These are phyloP conservation scores for Cabera pusaria DNA, from an alignment of 2,888 invertebrate genomes.

Conservation along the genomic window DNA sequence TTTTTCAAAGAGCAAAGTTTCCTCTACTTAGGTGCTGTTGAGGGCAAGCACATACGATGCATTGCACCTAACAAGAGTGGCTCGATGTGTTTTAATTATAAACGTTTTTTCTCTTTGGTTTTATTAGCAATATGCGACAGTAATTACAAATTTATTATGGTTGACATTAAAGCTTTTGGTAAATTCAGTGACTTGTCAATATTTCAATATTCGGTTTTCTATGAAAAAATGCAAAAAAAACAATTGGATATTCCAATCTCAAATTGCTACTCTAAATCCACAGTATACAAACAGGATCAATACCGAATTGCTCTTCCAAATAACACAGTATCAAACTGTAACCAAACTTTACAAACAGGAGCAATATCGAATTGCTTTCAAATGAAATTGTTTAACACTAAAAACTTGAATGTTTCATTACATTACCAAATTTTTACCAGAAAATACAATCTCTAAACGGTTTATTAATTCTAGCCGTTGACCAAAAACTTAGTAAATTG, in stretches of 20 bases:
- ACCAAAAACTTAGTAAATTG: too few relatives aligned
- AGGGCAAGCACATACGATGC: conserved; percentile 30
- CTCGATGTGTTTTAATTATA: conserved; percentile 33
- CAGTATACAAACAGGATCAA: too few relatives aligned
- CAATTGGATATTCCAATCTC: conserved; percentile 2
- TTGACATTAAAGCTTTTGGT: conserved; percentile 35
- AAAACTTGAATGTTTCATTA: too few relatives aligned
- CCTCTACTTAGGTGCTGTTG: conserved; percentile 29
- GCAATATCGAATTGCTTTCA: too few relatives aligned
- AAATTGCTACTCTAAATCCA: too few relatives aligned
- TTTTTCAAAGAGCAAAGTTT: conserved; percentile 29
- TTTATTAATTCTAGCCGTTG: too few relatives aligned
- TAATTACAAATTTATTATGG: conserved; percentile 22
- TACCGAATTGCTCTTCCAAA: too few relatives aligned
- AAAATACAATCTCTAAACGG: too few relatives aligned
- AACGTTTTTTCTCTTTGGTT: conserved; percentile 25
- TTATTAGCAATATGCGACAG: conserved; percentile 33
- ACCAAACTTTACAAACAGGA: too few relatives aligned
- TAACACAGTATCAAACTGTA: too few relatives aligned
- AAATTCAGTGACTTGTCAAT: conserved; percentile 35
- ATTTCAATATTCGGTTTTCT: conserved; percentile 33
- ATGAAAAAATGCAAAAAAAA: conserved; percentile 31
- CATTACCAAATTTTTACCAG: too few relatives aligned
- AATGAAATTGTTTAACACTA: too few relatives aligned
- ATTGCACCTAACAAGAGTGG: conserved; percentile 31